Conservation (phyloP, 2,888 invertebrate species). For the Caenorhabditis angaria region DNA sequence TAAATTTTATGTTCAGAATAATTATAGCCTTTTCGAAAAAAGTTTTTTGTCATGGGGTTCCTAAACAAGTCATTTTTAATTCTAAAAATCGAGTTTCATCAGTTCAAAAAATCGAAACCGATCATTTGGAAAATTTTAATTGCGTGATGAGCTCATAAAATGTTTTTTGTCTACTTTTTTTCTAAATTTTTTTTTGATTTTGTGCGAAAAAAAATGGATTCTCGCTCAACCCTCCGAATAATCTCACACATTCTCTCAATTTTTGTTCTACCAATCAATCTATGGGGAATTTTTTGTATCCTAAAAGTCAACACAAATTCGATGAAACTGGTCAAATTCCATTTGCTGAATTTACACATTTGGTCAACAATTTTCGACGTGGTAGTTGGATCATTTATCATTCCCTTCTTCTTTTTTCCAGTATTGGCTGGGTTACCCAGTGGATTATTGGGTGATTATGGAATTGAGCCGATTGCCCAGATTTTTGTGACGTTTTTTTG, state of each 20-base stretch:
- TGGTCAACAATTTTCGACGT: background rate
- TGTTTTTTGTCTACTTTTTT: no score
- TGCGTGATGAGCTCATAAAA: no score
- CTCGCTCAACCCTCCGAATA: background rate
- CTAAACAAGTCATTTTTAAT: no score
- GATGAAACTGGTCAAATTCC: background rate
- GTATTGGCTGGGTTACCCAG: background rate
- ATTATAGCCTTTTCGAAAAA: no score
- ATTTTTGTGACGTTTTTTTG: background rate
- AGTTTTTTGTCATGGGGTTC: no score
- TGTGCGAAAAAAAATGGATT: no score
- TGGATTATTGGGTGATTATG: background rate
- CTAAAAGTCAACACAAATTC: constrained; percentile 1
- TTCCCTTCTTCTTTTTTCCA: background rate
- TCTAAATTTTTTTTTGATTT: no score
- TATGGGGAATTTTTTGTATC: background rate
- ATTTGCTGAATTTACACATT: background rate
- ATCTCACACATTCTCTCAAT: background rate
- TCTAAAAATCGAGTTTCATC: no score
- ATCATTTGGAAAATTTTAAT: no score
- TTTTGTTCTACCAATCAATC: background rate
- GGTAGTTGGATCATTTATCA: background rate
- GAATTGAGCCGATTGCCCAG: background rate
- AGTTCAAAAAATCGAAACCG: no score
- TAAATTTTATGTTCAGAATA: no score